Conservation (phyloP, 2,888 invertebrate species). For the Leptopilina myrica region DNA sequence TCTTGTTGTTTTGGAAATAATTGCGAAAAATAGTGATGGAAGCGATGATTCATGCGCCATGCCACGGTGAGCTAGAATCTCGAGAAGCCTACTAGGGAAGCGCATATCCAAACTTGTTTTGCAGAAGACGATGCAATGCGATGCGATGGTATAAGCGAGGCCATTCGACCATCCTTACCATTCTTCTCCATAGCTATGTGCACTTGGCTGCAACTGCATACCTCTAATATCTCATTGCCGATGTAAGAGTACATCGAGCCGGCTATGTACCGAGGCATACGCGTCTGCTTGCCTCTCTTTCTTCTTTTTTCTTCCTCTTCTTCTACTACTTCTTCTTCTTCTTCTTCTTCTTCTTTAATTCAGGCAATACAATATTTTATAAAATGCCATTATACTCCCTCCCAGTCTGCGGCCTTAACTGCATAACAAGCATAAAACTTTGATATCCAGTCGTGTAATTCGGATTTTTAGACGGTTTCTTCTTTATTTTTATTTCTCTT, state of each 20-base stretch:
- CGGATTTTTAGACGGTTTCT: background rate
- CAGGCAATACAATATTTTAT: slow-evolving; percentile 23
- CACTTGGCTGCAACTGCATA: slow-evolving; percentile 17
- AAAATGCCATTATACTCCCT: background rate
- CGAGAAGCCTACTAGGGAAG: background rate
- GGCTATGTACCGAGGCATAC: background rate
- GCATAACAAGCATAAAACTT: background rate
- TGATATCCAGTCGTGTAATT: background rate
- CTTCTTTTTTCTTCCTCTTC: background rate
- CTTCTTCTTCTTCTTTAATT: background rate
- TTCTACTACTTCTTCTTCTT: background rate
- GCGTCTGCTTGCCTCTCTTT: background rate
- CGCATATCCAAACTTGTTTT: slow-evolving; percentile 9
- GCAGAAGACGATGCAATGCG: background rate
- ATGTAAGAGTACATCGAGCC: background rate
- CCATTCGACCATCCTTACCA: slow-evolving; percentile 16
- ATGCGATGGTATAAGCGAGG: background rate
- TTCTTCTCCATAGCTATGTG: slow-evolving; percentile 3
- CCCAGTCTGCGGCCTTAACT: background rate
- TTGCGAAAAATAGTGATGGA: background rate
- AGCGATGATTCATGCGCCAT: background rate
- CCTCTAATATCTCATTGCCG: slow-evolving; percentile 15
- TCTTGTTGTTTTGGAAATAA: background rate
- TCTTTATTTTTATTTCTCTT: background rate
- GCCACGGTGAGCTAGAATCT: background rate